Base-by-base conservation (phyloP, 2,113 vertebrate species). In the Sorex fumeus region DNA sequence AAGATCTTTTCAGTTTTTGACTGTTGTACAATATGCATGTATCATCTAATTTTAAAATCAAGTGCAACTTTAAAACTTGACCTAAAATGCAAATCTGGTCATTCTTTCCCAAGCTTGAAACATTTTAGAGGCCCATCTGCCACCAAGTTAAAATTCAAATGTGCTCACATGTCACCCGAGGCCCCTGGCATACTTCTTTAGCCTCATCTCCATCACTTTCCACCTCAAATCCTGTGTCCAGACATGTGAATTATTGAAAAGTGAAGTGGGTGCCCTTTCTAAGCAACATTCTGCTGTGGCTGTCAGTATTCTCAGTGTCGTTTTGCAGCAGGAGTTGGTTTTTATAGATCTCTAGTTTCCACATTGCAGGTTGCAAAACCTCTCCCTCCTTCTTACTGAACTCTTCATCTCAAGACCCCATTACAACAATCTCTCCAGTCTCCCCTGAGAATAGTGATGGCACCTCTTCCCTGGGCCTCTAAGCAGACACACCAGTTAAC, bases 71-170 rank as follows among this genome's bases (percentile, higher is more conserved):
- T 15, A 78, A 91, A 95, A 93, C 82, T 90, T 87, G 94, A 95
- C 93, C 95, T 91, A 95, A 94, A 95, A 95, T 95, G 93, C 79
- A 96, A 95, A 97, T 89, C 62, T 72, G 90, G 88, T 90, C 92
- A 95, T 90, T 95, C 74, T 71, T 91, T 71, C 75, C n/a, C 43
- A 53, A 30, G 88, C 92, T 88, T 81, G 80, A 88, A 96, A 94
- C 67, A 50, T 66, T 94, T 92, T 36, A 43, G 79, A 40, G 69
- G 84, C 32, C 96, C 94, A 94, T 93, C 90, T 95, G 93, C 91
- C 64, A 79, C 64, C 69, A 89, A 95, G 69, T 81, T 90, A 87
- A 92, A 93, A 90, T 85, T 70, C 66, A 91, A 71, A 90, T 36
- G 18, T 15, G 9, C 82, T 87, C 60, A 70, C 64, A 81, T 67